phyloP scores from a whole-genome alignment of 2,113 vertebrate species.

The Ochotona princeps region DNA sequence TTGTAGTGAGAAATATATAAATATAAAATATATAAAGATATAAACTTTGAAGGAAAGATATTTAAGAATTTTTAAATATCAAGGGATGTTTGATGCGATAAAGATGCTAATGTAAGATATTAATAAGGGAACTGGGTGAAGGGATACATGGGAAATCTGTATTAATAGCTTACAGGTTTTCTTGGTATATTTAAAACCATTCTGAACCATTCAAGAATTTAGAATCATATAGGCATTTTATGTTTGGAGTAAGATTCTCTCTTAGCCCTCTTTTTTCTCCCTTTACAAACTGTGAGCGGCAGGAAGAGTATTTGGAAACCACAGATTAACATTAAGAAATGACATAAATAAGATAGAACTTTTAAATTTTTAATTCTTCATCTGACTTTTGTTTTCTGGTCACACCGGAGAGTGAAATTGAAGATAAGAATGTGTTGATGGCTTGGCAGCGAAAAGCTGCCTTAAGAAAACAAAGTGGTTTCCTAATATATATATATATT shows the following conservation, averaged over 20 bases:
- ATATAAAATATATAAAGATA: slow-evolving; percentile 6
- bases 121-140: too few species aligned
- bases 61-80: not conserved
- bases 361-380: not conserved
- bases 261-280: too few species aligned
- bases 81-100: not conserved
- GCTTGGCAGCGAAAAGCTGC: not conserved
- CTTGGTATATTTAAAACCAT: too few species aligned
- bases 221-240: not conserved
- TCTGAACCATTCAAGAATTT: not conserved
- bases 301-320: not conserved
- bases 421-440: not conserved
- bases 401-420: not conserved
- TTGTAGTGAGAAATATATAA: not conserved
- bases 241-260: not conserved
- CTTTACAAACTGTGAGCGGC: not conserved
- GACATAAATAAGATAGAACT: not conserved
- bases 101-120: too few species aligned
- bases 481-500: too few species aligned
- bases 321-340: not conserved
- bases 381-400: not conserved
- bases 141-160: too few species aligned
- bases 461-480: not conserved
- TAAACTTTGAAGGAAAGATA: not conserved
- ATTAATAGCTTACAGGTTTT: too few species aligned